Evolutionary conservation across 2,888 invertebrate genomes (phyloP).

Genomic region (Eretmocerus hayati): DNA sequence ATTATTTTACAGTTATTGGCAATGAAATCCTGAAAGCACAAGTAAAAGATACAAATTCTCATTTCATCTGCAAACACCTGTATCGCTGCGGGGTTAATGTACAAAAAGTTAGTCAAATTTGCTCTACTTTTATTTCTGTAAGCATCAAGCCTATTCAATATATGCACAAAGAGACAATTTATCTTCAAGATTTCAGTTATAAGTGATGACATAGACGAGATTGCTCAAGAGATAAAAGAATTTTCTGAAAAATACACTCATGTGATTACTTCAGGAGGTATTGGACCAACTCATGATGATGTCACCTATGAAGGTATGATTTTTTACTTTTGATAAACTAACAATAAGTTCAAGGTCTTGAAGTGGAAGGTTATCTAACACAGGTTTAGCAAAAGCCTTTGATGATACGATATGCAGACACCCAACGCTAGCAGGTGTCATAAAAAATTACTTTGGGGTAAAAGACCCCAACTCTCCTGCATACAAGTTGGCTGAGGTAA

Average conservation of each 20-base stretch:
- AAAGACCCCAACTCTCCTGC: conserved; percentile 43
- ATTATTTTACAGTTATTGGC: conserved; percentile 55
- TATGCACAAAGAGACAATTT: conserved; percentile 8
- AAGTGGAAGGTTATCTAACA: conserved; percentile 19
- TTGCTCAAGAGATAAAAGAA: conserved; percentile 56
- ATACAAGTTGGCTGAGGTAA: conserved; percentile 45
- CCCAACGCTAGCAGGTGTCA: conserved; percentile 47
- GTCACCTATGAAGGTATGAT: conserved; percentile 60
- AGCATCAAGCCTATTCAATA: not conserved
- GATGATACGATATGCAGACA: conserved; percentile 46
- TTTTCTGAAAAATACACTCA: conserved; percentile 57
- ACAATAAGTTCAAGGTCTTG: conserved; percentile 1
- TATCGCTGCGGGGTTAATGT: conserved; percentile 60
- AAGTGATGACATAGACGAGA: conserved; percentile 58
- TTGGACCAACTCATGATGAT: conserved; percentile 75
- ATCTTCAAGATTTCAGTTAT: conserved; percentile 57
- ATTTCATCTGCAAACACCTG: conserved; percentile 55
- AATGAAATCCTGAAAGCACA: conserved; percentile 71
- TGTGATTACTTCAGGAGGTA: conserved; percentile 70
- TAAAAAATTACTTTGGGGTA: conserved; percentile 46
- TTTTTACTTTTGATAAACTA: conserved; percentile 5
- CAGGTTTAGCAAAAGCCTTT: conserved; percentile 54
- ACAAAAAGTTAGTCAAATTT: conserved; percentile 45
- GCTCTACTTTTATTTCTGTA: not conserved
- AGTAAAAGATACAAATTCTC: conserved; percentile 62